Evolutionary conservation across 2,797 vertebrate genomes (phyloP).

Genomic region (Threskiornis aethiopicus): DNA sequence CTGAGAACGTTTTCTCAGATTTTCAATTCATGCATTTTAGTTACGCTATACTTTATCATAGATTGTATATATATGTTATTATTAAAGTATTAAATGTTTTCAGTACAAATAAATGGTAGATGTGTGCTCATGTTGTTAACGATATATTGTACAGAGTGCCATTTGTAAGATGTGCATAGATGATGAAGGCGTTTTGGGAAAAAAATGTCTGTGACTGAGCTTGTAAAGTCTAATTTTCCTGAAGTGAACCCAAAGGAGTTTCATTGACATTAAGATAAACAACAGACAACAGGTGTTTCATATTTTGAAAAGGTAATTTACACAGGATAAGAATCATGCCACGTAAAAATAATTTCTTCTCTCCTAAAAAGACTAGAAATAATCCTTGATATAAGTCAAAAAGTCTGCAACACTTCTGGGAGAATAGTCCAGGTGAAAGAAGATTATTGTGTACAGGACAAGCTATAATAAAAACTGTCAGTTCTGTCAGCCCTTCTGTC

Average conservation of each 20-base stretch:
- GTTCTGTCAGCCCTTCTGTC: constrained; percentile 75
- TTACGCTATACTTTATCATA: not conserved
- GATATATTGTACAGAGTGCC: not conserved
- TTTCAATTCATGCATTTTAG: not conserved
- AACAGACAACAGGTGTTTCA: constrained; percentile 53
- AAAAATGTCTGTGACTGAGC: not conserved
- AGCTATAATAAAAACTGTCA: constrained; percentile 81
- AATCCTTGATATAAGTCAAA: constrained; percentile 63
- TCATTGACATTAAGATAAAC: constrained; percentile 39
- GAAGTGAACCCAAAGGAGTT: not conserved
- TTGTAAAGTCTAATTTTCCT: not conserved
- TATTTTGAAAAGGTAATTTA: constrained; percentile 55
- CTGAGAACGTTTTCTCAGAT: not conserved
- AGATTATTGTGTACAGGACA: constrained; percentile 79
- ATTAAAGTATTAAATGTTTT: not conserved
- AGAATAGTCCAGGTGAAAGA: constrained; percentile 73
- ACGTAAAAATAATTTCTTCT: constrained; percentile 47
- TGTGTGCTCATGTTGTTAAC: not conserved
- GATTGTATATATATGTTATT: not conserved
- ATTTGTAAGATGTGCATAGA: not conserved
- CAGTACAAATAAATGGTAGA: not conserved
- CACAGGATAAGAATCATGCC: not conserved
- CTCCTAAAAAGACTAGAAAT: constrained; percentile 53
- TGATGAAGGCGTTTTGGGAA: not conserved
- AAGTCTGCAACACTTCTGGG: constrained; percentile 67